Base-by-base conservation (phyloP, 2,888 invertebrate species). In the Tuberolachnus salignus region DNA sequence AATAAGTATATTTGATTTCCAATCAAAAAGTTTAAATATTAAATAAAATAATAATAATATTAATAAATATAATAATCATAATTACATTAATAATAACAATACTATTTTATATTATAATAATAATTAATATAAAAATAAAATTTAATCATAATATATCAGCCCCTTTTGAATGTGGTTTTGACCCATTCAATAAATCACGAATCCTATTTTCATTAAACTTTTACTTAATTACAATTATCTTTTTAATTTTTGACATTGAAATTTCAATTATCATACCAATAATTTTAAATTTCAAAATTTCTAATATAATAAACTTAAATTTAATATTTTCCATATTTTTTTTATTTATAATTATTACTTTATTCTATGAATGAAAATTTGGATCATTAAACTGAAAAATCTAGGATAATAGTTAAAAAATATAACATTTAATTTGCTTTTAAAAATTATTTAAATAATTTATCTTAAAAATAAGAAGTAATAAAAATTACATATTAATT, bases 81-180 rank as follows among this genome's bases (percentile, higher is more conserved):
- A 9, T 70, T 14, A 34, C 8, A 53, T 34, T 34, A 64, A 34
- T 34, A 10, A 16, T 70, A 8, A 21, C 21, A 70, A 70, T 59
- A 2, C 9, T 55, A 23, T 21, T 46, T 21, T 19, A 3, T 19
- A 16, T 57, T 26, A 44, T 71, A 59, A 59, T 71, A 46, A 26
- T 59, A 71, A 59, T 49, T n/a, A 70, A 19, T 14, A 23, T 70
- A 89, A 90, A 90, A 89, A 86, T 87, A 64, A 84, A 86, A 81
- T 84, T 84, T 82, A 88, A 89, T 8, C 89, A 89, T 84, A 90
- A 91, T 89, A 91, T 91, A 89, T 86, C 83, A 0, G 88, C 89
- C 0, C 89, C 90, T 0, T 91, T 91, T 86, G 89, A 89, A 86
- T 90, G 89, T 84, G 89, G 89, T 80, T 90, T 90, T 86, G 88